Evolutionary conservation across 1,140 invertebrate genomes (phyloP).

Genomic region (Caenorhabditis brenneri): DNA sequence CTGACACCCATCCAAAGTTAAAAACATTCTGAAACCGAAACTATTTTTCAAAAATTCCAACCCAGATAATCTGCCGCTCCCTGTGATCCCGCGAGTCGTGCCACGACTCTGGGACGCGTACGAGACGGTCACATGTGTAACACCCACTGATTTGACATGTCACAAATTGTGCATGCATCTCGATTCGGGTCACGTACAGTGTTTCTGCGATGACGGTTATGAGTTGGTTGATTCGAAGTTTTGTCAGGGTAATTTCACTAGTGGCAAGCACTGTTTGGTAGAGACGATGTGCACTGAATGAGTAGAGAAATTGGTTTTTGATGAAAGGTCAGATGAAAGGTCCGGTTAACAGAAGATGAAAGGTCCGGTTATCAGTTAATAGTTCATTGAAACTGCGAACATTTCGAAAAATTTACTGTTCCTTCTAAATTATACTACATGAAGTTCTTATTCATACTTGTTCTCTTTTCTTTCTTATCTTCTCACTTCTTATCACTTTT

Average conservation of each 20-base stretch:
- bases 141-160: conserved; percentile 46
- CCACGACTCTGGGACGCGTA: conserved; percentile 32
- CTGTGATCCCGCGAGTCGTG: too few species aligned
- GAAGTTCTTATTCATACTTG: too few species aligned
- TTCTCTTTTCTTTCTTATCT: too few species aligned
- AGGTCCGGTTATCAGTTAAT: background rate
- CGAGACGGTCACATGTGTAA: conserved; percentile 21
- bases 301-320: too few species aligned
- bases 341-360: too few species aligned
- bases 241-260: conserved; percentile 11
- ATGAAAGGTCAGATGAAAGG: too few species aligned
- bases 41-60: too few species aligned
- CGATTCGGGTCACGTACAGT: conserved; percentile 41
- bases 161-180: conserved; percentile 55
- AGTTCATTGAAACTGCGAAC: background rate
- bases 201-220: conserved; percentile 25
- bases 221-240: conserved; percentile 3
- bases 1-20: too few species aligned
- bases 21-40: too few species aligned
- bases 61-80: background rate
- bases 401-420: too few species aligned
- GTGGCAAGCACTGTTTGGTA: background rate
- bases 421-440: too few species aligned
- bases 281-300: too few species aligned
- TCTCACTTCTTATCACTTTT: background rate